Percentiles rank a stretch among this genome's conserved stretches.
phyloP scores from a whole-genome alignment of 2,797 vertebrate species.

The Astyanax mexicanus region DNA sequence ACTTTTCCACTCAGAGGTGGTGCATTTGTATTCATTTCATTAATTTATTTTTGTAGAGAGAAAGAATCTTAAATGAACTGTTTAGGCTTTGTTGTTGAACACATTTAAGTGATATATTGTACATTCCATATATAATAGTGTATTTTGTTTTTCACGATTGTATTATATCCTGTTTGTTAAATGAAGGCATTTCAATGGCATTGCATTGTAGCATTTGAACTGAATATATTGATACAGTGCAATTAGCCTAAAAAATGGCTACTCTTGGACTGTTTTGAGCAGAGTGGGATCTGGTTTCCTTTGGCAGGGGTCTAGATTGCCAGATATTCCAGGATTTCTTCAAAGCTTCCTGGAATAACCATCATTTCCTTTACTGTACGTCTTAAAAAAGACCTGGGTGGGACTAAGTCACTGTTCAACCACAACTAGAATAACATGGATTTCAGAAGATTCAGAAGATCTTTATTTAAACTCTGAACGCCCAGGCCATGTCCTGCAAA shows the following conservation, averaged over 20 bases:
- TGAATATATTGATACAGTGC: neutral
- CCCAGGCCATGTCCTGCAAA: neutral
- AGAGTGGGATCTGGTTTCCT: neutral
- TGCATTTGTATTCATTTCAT: conserved; percentile 11
- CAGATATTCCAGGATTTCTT: conserved; percentile 10
- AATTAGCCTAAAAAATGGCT: neutral
- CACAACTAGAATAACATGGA: neutral
- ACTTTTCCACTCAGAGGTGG: neutral
- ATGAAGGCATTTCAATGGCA: neutral
- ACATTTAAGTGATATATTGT: neutral
- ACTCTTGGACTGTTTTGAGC: neutral
- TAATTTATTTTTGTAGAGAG: conserved; percentile 19
- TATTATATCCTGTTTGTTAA: neutral
- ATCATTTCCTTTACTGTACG: neutral
- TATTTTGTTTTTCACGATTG: neutral
- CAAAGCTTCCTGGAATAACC: conserved; percentile 2
- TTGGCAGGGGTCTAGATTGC: neutral
- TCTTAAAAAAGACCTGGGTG: neutral
- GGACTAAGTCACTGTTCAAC: neutral
- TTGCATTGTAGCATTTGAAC: neutral
- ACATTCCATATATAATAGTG: neutral
- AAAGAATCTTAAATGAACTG: conserved; percentile 1
- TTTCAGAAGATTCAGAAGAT: neutral
- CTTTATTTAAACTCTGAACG: neutral
- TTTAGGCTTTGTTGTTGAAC: conserved; percentile 9